A percentile compares a stretch with the other conserved stretches of the same genome.
Conservation (phyloP, 2,113 vertebrate species). For the Eulemur macaco region DNA sequence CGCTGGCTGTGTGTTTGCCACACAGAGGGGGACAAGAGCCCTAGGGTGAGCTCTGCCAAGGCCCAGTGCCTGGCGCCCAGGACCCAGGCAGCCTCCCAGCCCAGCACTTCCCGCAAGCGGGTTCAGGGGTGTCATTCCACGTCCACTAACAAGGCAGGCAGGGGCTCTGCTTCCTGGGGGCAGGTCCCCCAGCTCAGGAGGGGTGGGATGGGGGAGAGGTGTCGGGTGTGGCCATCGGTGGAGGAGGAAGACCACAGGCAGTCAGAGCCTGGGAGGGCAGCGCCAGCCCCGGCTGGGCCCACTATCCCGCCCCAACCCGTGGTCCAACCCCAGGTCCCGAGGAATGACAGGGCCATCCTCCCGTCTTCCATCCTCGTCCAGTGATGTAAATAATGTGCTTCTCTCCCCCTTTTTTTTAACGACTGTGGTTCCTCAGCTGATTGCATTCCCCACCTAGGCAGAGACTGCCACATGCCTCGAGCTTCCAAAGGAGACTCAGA, state of each 20-base stretch:
- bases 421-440: constrained; percentile 28
- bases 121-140: not conserved
- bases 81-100: not conserved
- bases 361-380: not conserved
- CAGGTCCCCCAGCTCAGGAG: no score
- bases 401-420: not conserved
- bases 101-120: not conserved
- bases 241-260: not conserved
- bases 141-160: not conserved
- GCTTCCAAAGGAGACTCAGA: constrained; percentile 57
- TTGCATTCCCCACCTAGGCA: constrained; percentile 16
- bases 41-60: not conserved
- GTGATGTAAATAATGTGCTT: constrained; percentile 45
- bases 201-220: not conserved
- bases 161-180: not conserved
- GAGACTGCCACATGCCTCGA: not conserved
- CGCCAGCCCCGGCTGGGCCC: not conserved
- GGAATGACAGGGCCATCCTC: not conserved
- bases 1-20: not conserved
- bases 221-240: accelerated
- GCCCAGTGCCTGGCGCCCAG: not conserved
- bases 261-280: not conserved
- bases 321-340: not conserved
- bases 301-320: accelerated
- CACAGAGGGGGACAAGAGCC: not conserved